Evolutionary conservation across 1,140 invertebrate genomes (phyloP), one percentile per base, ranked within the genome.

Genomic region (Drosophila varians): DNA sequence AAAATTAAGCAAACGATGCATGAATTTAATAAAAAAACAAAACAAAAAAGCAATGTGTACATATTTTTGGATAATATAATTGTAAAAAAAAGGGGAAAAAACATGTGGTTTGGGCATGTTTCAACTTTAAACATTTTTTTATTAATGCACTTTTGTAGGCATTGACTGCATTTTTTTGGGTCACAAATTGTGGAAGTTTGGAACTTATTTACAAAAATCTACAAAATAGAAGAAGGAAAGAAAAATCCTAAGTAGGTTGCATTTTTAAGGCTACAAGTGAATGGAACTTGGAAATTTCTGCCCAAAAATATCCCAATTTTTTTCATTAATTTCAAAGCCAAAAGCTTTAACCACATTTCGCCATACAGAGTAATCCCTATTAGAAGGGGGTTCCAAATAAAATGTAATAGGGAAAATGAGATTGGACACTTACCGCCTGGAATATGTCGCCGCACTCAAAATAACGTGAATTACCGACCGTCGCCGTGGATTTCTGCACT

Each of bases 391-490:
- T n/a, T n/a, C n/a, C n/a, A 16, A 14, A 38, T 38, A 5, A 12
- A 14, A 14, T 5, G 12, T 4, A 14, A 38, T 2, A 11, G 3
- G n/a, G 16, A 14, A 1, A 14, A 7, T 38, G 36, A 12, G n/a
- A 31, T n/a, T n/a, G n/a, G 9, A 31, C n/a, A 84, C 80, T 84
- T 73, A 84, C 80, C 80, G 61, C 11, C 40, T 76, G 72, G 21
- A 86, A 75, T 26, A 84, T 54, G 34, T 84, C 72, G 60, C 58
- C 49, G 43, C 80, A 86, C 18, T 84, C 80, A 12, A 65, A 84
- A 31, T 57, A 86, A 14, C 57, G 80, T 49, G 60, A 71, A 53
- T 84, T 83, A 36, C 51, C 74, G 23, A 77, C 74, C 34, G 42
- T 61, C 43, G 54, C 51, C 26, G 70, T 46, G 12, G 79, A 72